These are phyloP conservation scores for Lycodopsis pacificus DNA, from an alignment of 2,797 vertebrate genomes.

Conservation along the genomic window DNA sequence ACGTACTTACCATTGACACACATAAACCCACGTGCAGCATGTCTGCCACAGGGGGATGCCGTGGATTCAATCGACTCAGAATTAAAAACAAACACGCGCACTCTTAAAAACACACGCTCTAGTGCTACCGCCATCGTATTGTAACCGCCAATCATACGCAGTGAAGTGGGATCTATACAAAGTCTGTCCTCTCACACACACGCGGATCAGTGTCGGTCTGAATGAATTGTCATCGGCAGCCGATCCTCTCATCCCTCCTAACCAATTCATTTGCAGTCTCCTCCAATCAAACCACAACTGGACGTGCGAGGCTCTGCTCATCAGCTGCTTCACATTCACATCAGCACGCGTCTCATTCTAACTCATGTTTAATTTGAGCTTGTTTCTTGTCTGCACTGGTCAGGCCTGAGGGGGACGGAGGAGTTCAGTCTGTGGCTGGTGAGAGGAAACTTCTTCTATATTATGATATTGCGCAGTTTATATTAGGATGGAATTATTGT, in stretches of 20 bases:
- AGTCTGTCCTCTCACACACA: constrained; percentile 1
- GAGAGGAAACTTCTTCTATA: neutral
- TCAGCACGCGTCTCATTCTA: constrained; percentile 24
- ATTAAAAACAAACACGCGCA: constrained; percentile 1
- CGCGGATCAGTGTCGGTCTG: constrained; percentile 20
- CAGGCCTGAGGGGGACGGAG: neutral
- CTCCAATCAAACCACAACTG: constrained; percentile 32
- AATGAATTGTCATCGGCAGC: constrained; percentile 58
- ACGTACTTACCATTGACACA: constrained; percentile 1
- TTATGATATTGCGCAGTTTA: no score
- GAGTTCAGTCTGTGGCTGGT: neutral
- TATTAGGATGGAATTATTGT: no score
- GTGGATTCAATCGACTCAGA: constrained; percentile 8
- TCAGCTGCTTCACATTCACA: constrained; percentile 56
- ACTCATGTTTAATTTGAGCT: constrained; percentile 33
- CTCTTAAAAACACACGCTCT: neutral
- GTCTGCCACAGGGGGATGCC: neutral
- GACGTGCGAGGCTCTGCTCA: constrained; percentile 16
- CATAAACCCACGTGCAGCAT: neutral
- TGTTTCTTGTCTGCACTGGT: constrained; percentile 13
- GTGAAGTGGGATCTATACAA: neutral
- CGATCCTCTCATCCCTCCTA: constrained; percentile 24
- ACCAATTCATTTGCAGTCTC: constrained; percentile 59
- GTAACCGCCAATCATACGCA: neutral
- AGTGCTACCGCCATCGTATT: neutral